Evolutionary conservation across 2,797 vertebrate genomes (phyloP), one percentile per base, ranked within the genome.

Genomic region (Brotula barbata): DNA sequence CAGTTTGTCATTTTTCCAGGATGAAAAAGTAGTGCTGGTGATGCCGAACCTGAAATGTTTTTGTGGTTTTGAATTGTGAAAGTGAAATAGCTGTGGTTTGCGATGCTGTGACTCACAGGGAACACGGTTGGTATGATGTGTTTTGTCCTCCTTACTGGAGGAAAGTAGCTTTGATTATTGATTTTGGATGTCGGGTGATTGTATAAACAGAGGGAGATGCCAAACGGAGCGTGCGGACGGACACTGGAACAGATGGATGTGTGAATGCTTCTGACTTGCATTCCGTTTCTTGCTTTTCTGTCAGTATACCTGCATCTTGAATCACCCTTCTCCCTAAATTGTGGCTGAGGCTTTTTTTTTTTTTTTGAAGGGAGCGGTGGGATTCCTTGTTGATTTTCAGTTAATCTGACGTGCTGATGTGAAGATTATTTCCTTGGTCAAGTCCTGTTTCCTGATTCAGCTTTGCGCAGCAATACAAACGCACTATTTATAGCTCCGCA

Each of bases 71-170:
- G 78, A 75, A 47, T 88, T 89, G 86, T 89, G 89, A 90, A 90
- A 91, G 90, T 89, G 75, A 83, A 85, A 88, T 85, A 73, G 78
- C 60, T 85, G 86, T 63, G 87, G 88, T 83, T 66, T 37, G 62
- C 58, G 46, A 84, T 78, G 68, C 23, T 60, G 84, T 91, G 88
- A 92, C 68, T 89, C 87, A 90, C 57, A 73, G 68, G 63, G 81
- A 68, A 64, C 62, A 77, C 22, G 53, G 59, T 73, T 11, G 21
- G 62, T 59, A 6, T 58, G 52, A 62, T 85, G 71, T 71, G 64
- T 79, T 76, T 78, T 74, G 70, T 49, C 68, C 37, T 16, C 57
- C 47, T 80, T 23, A 37, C 53, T 72, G 75, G 73, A 44, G 71
- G 72, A 49, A 62, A 52, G 50, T 17, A 37, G 37, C 58, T 56